Evolutionary conservation across 2,113 vertebrate species (phyloP).

Genomic region (Camelus bactrianus): DNA sequence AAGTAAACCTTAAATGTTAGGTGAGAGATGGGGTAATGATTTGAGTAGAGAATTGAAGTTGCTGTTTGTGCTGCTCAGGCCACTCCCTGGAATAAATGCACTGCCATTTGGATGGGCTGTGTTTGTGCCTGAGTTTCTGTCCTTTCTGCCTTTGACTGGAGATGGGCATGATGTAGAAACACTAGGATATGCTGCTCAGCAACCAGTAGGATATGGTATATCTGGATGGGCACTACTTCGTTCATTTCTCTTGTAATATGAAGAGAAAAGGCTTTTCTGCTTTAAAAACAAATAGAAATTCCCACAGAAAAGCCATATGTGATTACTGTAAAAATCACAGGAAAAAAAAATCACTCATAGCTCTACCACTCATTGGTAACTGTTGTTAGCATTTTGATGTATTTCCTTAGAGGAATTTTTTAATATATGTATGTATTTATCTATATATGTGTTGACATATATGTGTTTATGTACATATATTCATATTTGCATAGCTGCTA

Average conservation of each 20-base stretch:
- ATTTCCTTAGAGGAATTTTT: constrained; percentile 1
- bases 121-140: constrained; percentile 14
- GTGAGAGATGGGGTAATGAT: neutral
- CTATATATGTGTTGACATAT: neutral
- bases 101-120: neutral
- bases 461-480: neutral
- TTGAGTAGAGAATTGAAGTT: constrained; percentile 15
- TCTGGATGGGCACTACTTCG: neutral
- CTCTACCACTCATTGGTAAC: neutral
- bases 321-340: constrained; percentile 39
- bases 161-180: neutral
- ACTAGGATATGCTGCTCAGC: constrained; percentile 24
- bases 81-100: neutral
- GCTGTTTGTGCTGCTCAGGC: neutral
- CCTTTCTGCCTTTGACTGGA: constrained; percentile 29
- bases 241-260: constrained; percentile 28
- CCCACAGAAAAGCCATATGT: neutral
- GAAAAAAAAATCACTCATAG: neutral
- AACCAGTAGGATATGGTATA: neutral
- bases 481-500: neutral
- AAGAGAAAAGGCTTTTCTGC: constrained; percentile 24
- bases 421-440: neutral
- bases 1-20: neutral
- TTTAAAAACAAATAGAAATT: neutral
- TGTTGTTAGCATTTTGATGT: neutral